Conservation (phyloP, 2,888 invertebrate species). For the Scaptodrosophila latifasciaeformis region DNA sequence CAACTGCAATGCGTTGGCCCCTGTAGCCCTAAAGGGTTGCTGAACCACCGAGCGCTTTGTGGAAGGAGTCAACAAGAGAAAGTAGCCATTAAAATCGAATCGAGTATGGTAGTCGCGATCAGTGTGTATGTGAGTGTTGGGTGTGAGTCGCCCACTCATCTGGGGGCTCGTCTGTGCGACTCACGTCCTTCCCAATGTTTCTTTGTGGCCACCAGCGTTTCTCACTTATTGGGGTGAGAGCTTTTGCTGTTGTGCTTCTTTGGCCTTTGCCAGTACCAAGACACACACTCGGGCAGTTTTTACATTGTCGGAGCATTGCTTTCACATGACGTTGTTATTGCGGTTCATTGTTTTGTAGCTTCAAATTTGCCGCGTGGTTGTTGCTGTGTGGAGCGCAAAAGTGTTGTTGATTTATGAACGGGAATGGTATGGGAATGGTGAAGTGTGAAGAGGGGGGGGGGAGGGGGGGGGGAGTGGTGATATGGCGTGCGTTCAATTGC, state of each 20-base stretch:
- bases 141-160: constrained; percentile 11
- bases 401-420: constrained; percentile 72
- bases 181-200: constrained; percentile 15
- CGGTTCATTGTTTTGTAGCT: constrained; percentile 57
- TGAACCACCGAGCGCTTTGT: constrained; percentile 20
- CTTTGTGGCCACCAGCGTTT: constrained; percentile 5
- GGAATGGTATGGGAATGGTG: too few species aligned
- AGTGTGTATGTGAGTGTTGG: constrained; percentile 15
- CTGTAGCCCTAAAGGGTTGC: too few species aligned
- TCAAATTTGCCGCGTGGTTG: constrained; percentile 43
- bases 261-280: constrained; percentile 1
- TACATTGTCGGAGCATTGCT: constrained; percentile 9
- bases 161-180: too few species aligned
- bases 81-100: constrained; percentile 62
- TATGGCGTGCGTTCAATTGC: constrained; percentile 57
- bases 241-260: background rate
- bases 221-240: constrained; percentile 11
- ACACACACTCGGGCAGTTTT: background rate
- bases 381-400: constrained; percentile 47
- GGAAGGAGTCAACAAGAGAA: constrained; percentile 16
- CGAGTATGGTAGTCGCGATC: constrained; percentile 57
- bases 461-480: constrained; percentile 35
- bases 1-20: constrained; percentile 50
- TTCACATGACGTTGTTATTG: constrained; percentile 43
- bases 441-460: too few species aligned